phyloP scores from a whole-genome alignment of 2,113 vertebrate genomes.

The Dromaius novaehollandiae region DNA sequence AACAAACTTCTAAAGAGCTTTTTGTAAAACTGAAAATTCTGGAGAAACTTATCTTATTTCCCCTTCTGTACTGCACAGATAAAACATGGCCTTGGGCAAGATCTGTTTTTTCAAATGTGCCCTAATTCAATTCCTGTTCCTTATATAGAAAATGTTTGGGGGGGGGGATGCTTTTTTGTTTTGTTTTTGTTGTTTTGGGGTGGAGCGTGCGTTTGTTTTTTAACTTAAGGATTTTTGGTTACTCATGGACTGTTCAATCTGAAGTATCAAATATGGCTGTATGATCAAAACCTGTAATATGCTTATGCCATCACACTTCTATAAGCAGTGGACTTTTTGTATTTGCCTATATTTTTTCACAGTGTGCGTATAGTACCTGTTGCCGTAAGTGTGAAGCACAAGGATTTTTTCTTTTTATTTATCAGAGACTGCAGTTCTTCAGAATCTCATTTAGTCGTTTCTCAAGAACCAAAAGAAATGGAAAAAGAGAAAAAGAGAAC shows the following conservation, averaged over 20 bases:
- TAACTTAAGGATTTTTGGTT: neutral
- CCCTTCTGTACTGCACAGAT: neutral
- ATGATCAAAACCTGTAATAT: neutral
- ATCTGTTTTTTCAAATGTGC: neutral
- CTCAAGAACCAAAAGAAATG: conserved; percentile 18
- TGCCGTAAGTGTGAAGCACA: neutral
- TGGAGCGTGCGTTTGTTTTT: too few relatives aligned
- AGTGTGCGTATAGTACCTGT: fast-evolving
- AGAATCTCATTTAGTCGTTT: neutral
- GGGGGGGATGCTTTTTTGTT: neutral
- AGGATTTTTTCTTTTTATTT: neutral
- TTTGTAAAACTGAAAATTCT: neutral
- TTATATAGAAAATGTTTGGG: neutral
- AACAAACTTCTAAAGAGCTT: neutral
- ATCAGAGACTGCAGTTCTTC: neutral
- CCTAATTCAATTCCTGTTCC: neutral
- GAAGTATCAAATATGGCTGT: neutral
- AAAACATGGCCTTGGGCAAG: neutral
- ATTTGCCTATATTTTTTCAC: neutral
- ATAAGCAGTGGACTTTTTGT: neutral
- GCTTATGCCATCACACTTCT: neutral
- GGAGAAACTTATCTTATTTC: neutral
- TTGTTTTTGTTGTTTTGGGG: neutral
- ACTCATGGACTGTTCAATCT: neutral
- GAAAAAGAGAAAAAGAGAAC: conserved; percentile 15